phyloP scores from a whole-genome alignment of 2,113 vertebrate genomes.

The Pelecanus crispus region DNA sequence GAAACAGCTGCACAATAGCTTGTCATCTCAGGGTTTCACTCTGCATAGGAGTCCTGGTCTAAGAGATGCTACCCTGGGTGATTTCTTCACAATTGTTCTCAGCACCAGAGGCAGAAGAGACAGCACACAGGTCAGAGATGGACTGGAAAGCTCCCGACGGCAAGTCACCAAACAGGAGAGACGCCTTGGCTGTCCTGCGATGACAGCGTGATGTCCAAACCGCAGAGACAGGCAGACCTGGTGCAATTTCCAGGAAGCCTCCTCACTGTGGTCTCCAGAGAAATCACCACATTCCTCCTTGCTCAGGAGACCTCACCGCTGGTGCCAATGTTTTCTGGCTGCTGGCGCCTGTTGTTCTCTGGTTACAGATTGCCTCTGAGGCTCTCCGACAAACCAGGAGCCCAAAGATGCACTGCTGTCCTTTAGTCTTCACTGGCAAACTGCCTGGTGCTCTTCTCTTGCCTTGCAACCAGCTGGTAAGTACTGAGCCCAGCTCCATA shows the following conservation, averaged over 20 bases:
- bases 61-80: slow-evolving; percentile 45
- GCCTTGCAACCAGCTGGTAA: not conserved
- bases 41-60: not conserved
- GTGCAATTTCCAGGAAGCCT: not conserved
- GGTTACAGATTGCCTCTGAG: not conserved
- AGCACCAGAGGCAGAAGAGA: slow-evolving; percentile 65
- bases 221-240: not conserved
- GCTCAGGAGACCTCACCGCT: not conserved
- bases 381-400: not conserved
- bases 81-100: slow-evolving; percentile 66
- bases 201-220: not conserved
- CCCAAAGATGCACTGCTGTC: not conserved
- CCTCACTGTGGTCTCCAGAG: not conserved
- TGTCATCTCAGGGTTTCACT: not conserved
- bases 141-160: slow-evolving; percentile 65
- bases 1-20: not conserved
- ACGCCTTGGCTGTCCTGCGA: not conserved
- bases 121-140: slow-evolving; percentile 64
- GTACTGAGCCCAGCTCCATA: not conserved
- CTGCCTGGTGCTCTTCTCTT: not conserved
- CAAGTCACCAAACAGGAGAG: not conserved
- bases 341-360: not conserved
- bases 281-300: not conserved
- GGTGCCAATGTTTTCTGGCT: not conserved
- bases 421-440: not conserved